phyloP scores from a whole-genome alignment of 1,140 invertebrate species.

The Diprion similis region DNA sequence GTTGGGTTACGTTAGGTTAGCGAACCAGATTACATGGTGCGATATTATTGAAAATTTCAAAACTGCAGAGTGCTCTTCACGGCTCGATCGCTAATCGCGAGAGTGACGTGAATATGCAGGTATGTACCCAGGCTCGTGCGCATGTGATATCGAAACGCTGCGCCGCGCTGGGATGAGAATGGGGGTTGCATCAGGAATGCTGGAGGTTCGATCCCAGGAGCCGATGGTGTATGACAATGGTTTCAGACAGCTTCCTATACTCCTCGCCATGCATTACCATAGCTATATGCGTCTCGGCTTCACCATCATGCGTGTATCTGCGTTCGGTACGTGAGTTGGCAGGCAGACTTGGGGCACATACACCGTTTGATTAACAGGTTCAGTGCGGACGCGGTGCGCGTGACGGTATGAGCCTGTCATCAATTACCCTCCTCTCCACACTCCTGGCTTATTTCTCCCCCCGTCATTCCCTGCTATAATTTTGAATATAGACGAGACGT shows the following conservation, averaged over 20 bases:
- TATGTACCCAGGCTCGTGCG: neutral
- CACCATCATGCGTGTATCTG: no score
- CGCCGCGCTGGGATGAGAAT: neutral
- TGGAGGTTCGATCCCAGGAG: neutral
- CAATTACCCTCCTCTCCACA: conserved; percentile 45
- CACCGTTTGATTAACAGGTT: conserved; percentile 54
- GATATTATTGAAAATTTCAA: no score
- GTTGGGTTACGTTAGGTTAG: no score
- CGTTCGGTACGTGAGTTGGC: no score
- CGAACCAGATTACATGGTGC: no score
- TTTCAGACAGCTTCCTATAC: conserved; percentile 7
- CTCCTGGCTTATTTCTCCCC: conserved; percentile 25
- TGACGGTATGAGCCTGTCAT: conserved; percentile 52
- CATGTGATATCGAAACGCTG: neutral
- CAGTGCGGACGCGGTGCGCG: conserved; percentile 49
- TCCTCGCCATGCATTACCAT: neutral
- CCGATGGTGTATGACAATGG: neutral
- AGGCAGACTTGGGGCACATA: conserved; percentile 16
- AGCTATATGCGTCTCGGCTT: neutral
- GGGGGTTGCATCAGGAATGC: neutral
- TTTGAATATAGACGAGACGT: no score
- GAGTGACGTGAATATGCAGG: neutral
- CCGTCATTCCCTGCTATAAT: conserved; percentile 13
- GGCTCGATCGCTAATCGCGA: neutral
- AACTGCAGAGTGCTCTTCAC: no score